Conservation (phyloP, 2,797 vertebrate genomes). For the Lacerta viridis region DNA sequence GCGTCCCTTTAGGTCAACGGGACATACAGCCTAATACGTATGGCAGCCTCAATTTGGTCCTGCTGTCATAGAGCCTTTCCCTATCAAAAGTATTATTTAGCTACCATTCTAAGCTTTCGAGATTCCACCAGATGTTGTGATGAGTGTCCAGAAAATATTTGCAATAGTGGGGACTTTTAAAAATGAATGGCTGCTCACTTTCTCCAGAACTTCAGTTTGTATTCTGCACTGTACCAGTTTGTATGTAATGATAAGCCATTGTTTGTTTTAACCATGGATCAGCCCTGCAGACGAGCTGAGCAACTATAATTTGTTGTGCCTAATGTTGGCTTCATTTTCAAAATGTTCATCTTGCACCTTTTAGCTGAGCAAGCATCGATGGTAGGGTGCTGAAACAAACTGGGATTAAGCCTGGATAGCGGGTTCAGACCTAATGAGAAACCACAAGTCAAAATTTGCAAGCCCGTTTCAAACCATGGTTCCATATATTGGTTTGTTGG, state of each 20-base stretch:
- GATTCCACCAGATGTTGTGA: background rate
- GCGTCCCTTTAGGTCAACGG: no score
- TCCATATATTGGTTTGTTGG: no score
- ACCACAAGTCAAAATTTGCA: no score
- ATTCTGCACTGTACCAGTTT: background rate
- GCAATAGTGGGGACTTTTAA: background rate
- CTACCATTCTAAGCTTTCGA: background rate
- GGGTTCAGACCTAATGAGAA: no score
- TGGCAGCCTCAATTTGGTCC: background rate
- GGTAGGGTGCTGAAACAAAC: no score
- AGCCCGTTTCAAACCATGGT: no score
- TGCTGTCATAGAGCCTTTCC: background rate
- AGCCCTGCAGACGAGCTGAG: background rate
- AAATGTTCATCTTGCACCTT: no score
- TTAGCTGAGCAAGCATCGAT: no score
- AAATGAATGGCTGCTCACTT: background rate
- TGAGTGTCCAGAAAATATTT: background rate
- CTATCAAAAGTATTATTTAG: background rate
- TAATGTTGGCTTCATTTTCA: no score
- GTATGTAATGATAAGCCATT: background rate
- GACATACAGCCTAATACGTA: background rate
- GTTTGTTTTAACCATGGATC: background rate
- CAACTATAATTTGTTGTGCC: background rate
- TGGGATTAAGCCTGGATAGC: no score
- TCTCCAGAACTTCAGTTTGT: background rate